These are phyloP conservation scores for Chymomyza fuscimana DNA, from an alignment of 2,888 invertebrate species.

Conservation along the genomic window DNA sequence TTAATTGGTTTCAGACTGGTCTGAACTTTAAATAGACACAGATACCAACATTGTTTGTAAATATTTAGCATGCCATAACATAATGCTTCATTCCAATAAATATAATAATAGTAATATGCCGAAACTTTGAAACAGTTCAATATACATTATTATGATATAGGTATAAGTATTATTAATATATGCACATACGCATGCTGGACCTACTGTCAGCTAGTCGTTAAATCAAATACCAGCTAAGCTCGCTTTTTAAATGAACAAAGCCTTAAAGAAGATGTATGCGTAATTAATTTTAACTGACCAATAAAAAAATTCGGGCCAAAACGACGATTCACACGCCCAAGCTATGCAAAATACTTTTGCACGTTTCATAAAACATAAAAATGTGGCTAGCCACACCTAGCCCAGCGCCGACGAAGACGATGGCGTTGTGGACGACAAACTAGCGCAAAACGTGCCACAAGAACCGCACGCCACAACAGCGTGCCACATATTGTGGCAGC, in stretches of 20 bases:
- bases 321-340: background rate
- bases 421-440: conserved; percentile 12
- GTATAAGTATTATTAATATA: background rate
- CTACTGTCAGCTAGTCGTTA: background rate
- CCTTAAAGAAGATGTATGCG: background rate
- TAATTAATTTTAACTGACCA: background rate
- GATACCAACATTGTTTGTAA: background rate
- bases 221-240: background rate
- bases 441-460: conserved; percentile 48
- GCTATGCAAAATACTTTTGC: background rate
- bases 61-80: no score
- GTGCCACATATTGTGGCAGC: conserved; percentile 59
- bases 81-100: no score
- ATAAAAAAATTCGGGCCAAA: background rate
- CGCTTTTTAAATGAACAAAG: no score
- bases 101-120: no score
- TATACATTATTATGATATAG: background rate
- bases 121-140: no score
- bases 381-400: conserved; percentile 48
- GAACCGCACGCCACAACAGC: conserved; percentile 26
- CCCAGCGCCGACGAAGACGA: background rate
- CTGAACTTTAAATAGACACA: background rate
- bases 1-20: background rate
- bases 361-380: background rate
- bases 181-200: no score